Evolutionary conservation across 2,113 vertebrate genomes (phyloP), one percentile per base, ranked within the genome.

Genomic region (Neogale vison): DNA sequence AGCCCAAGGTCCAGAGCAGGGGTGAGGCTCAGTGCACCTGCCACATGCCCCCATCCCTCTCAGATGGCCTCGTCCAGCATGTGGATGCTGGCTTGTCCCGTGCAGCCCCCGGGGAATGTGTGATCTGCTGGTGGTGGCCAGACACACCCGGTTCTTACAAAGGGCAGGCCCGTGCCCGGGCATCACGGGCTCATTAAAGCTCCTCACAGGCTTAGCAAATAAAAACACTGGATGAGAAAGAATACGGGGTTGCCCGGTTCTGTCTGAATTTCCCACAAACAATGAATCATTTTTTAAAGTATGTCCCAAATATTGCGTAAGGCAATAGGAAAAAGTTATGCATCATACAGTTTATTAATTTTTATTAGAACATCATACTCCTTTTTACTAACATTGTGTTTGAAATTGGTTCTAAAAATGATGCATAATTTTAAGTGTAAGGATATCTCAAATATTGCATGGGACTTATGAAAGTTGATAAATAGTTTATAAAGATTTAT

Each of bases 241-340:
- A n/a, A 20, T 13, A 2, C 6, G 18, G 26, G 17, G 9, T 1
- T 1, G 6, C 15, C 7, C 4, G 1, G 12, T 26, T 17, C 9
- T 31, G 3, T 21, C 29, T 61, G n/a, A 17, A 34, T n/a, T 84
- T 65, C 76, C 31, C n/a, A 4, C 21, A 63, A n/a, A 61, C 9
- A 4, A 2, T 29, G n/a, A 76, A 36, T 17, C 20, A 52, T 14
- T 29, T 89, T 65, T 59, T 52, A 71, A 36, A 15, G 23, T 36
- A 2, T 42, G 17, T 72, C 31, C 39, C 34, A 74, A 65, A 36
- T n/a, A 55, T 24, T 45, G 24, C 26, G 29, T 2, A 34, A 57
- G 50, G 31, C 15, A 23, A 67, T 1, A 57, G 24, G 29, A 36
- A 59, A 59, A 88, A 29, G 29, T 65, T 45, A 10, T 88, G 55